phyloP scores from a whole-genome alignment of 2,888 invertebrate species.

The Brenthis ino region DNA sequence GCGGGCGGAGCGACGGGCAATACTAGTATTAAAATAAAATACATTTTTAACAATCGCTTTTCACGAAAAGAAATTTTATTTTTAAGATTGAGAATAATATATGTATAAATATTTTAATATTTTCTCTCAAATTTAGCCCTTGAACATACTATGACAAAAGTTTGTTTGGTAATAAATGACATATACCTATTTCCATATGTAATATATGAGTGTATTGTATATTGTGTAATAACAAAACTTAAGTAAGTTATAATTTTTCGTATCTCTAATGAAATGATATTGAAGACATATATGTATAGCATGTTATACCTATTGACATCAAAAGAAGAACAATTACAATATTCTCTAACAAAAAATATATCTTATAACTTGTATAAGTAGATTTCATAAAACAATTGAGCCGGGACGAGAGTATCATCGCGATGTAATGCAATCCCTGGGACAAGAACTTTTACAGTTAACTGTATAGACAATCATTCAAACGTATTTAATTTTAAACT shows the following conservation, averaged over 20 bases:
- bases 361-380: not conserved
- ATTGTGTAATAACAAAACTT: too few relatives aligned
- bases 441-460: constrained; percentile 68
- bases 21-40: not conserved
- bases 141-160: too few relatives aligned
- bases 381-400: constrained; percentile 10
- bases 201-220: not conserved
- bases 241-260: too few relatives aligned
- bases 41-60: not conserved
- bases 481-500: constrained; percentile 62
- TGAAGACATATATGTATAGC: too few relatives aligned
- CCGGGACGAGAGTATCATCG: constrained; percentile 21
- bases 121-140: too few relatives aligned
- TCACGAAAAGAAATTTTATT: too few relatives aligned
- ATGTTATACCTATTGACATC: too few relatives aligned
- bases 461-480: constrained; percentile 56
- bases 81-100: too few relatives aligned
- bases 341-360: not conserved
- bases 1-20: too few relatives aligned
- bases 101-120: too few relatives aligned
- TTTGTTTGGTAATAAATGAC: too few relatives aligned
- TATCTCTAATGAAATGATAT: too few relatives aligned
- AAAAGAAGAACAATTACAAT: not conserved
- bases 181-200: not conserved
- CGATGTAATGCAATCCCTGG: constrained; percentile 44